Evolutionary conservation across 2,113 vertebrate species (phyloP).

Genomic region (Chloropsis hardwickii): DNA sequence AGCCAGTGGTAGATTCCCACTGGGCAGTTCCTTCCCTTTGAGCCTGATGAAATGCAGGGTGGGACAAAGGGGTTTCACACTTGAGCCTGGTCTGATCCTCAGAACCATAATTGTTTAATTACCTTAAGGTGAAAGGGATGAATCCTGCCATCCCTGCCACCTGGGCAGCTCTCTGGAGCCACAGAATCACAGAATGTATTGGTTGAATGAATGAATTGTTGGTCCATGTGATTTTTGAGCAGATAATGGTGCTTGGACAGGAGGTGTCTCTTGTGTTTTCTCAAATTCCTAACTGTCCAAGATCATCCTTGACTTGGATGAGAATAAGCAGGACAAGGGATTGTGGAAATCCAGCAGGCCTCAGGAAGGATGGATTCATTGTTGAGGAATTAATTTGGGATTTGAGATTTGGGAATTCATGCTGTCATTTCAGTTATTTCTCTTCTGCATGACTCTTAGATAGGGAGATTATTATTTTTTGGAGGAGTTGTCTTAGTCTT

Average conservation of each 20-base stretch:
- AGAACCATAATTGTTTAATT: neutral
- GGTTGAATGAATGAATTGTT: neutral
- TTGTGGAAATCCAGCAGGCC: neutral
- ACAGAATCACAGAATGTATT: neutral
- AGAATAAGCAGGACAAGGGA: neutral
- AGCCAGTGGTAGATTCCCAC: neutral
- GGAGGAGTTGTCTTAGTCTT: neutral
- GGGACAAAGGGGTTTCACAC: neutral
- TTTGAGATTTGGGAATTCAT: neutral
- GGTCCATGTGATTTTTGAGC: neutral
- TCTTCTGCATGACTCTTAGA: neutral
- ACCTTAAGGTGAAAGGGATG: neutral
- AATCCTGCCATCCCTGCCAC: neutral
- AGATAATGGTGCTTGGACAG: neutral
- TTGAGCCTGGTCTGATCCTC: neutral
- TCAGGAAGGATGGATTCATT: neutral
- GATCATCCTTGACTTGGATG: neutral
- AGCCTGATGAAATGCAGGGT: neutral
- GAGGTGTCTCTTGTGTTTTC: neutral
- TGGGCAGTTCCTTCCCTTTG: neutral
- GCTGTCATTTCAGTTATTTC: neutral
- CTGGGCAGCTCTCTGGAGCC: neutral
- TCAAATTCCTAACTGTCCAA: neutral
- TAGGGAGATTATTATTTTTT: neutral
- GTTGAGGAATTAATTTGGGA: neutral